Base-by-base conservation (phyloP, 2,113 vertebrate species). In the Scophthalmus maximus region DNA sequence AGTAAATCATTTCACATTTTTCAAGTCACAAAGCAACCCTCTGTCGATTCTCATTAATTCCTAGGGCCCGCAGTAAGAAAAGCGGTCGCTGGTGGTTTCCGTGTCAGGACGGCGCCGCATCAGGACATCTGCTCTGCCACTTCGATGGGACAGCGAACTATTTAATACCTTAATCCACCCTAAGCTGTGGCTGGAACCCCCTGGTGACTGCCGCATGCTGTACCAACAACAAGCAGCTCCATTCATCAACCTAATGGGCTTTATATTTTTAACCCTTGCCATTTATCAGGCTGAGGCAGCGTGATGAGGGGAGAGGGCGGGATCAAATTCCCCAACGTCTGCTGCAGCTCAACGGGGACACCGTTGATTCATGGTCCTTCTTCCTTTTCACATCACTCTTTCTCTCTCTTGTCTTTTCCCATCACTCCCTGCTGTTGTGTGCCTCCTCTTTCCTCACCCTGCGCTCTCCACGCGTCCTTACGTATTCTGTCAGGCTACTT, bases 181-280 rank as follows among this genome's bases (percentile, higher is more conserved):
- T 88, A 88, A 91, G 77, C 83, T 81, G 77, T 68, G 53, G 76
- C 84, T 74, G 55, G 61, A 87, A 87, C 69, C 86, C 90, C 90
- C 90, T 26, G 70, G 88, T 86, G 92, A 84, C 79, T 87, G 70
- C 74, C 4, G 84, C 70, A 81, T 71, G 79, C 90, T 70, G 87
- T 89, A 84, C 87, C 88, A 83, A 90, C 88, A 90, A 88, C 90
- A 91, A 90, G 77, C 61, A 7, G 71, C 79, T 52, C 81, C 91
- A 92, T 94, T 92, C 83, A 93, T 94, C 93, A 94, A 68, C 73
- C 85, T 94, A 93, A 94, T 93, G 93, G 88, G 82, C 83, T 84
- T 87, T 92, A 87, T 93, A 94, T 94, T 93, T 94, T 93, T 94
- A 94, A 93, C 92, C 91, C 91, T 91, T 92, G 78, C 91, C 83